Evolutionary conservation across 1,140 invertebrate genomes (phyloP).

Genomic region (Paralvinella palmiformis): DNA sequence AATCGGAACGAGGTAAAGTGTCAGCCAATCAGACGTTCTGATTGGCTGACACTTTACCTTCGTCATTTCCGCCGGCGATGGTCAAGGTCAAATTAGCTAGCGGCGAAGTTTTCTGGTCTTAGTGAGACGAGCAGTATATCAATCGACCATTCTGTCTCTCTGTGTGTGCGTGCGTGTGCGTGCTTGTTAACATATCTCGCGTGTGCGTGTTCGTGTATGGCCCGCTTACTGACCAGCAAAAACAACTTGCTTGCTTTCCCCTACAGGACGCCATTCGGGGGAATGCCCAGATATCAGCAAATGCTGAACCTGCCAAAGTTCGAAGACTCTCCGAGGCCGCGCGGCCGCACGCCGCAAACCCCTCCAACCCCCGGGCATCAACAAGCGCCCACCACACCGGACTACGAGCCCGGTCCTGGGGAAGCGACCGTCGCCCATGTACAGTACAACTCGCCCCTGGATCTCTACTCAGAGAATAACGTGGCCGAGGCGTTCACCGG

Average conservation of each 20-base stretch:
- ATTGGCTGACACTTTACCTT: no score
- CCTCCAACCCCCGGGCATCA: conserved; percentile 27
- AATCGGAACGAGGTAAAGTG: no score
- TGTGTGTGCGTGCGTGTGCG: no score
- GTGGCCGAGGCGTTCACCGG: conserved; percentile 23
- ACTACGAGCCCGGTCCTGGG: neutral
- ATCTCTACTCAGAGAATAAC: conserved; percentile 27
- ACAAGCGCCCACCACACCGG: neutral
- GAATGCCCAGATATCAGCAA: conserved; percentile 15
- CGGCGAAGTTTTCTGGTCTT: no score
- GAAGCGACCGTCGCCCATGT: conserved; percentile 17
- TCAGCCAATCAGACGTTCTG: no score
- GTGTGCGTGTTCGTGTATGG: no score
- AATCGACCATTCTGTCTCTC: no score
- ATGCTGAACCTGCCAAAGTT: conserved; percentile 15
- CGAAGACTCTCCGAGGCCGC: conserved; percentile 9
- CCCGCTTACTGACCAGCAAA: no score
- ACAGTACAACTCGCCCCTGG: conserved; percentile 20
- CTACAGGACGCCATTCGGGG: neutral
- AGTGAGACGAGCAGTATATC: no score
- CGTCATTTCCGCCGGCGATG: no score
- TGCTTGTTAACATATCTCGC: no score
- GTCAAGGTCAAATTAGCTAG: no score
- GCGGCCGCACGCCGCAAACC: conserved; percentile 14
- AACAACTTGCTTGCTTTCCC: neutral